phyloP scores from a whole-genome alignment of 2,888 invertebrate genomes.

The Lottia scabra region DNA sequence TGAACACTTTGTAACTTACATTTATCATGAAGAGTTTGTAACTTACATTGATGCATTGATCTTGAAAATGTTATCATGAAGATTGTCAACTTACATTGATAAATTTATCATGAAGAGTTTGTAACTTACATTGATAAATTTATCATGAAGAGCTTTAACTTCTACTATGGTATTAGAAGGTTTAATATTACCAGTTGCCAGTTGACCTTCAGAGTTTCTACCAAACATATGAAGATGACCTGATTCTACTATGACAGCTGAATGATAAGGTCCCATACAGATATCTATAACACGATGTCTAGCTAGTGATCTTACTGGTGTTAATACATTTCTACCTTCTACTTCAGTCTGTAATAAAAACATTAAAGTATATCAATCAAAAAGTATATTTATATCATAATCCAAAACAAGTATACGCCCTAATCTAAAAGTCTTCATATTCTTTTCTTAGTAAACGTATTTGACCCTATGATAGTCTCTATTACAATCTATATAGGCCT shows the following conservation, averaged over 20 bases:
- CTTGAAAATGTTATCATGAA: too few species aligned
- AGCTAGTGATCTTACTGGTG: slow-evolving; percentile 71
- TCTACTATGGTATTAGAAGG: slow-evolving; percentile 67
- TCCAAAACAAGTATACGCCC: too few species aligned
- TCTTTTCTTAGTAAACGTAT: too few species aligned
- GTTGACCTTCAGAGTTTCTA: slow-evolving; percentile 76
- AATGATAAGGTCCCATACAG: slow-evolving; percentile 76
- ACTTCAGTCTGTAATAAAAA: slow-evolving; percentile 64
- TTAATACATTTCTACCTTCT: slow-evolving; percentile 69
- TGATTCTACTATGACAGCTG: slow-evolving; percentile 76
- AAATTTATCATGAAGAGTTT: too few species aligned
- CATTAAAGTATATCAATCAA: too few species aligned
- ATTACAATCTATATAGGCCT: too few species aligned
- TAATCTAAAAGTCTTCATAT: too few species aligned
- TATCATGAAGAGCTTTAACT: slow-evolving; percentile 70
- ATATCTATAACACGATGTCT: slow-evolving; percentile 74
- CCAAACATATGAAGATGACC: slow-evolving; percentile 78
- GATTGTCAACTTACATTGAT: not conserved
- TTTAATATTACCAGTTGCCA: slow-evolving; percentile 73
- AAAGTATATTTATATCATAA: too few species aligned
- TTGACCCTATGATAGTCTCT: too few species aligned
- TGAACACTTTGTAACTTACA: too few species aligned
- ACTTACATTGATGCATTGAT: too few species aligned
- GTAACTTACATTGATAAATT: slow-evolving; percentile 65
- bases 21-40: too few species aligned